These are phyloP conservation scores for Solen grandis DNA, from an alignment of 1,140 invertebrate species.

Conservation along the genomic window DNA sequence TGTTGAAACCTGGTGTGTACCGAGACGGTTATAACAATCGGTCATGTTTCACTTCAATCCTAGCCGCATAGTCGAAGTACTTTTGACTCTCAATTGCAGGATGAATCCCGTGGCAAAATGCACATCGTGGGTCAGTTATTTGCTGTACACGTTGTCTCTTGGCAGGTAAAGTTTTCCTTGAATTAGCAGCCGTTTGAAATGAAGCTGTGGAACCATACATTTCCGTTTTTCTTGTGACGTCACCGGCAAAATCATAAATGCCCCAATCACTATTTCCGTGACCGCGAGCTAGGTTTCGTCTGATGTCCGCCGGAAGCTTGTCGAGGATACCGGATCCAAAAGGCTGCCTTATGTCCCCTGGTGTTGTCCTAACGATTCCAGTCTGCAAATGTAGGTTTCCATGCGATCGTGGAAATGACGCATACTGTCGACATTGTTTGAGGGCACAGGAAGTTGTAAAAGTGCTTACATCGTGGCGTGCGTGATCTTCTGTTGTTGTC, in stretches of 20 bases:
- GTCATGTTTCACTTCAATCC: background rate
- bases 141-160: no score
- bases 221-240: background rate
- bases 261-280: background rate
- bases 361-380: background rate
- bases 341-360: background rate
- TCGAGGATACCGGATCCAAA: background rate
- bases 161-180: background rate
- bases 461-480: slow-evolving; percentile 1
- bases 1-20: background rate
- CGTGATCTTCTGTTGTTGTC: slow-evolving; percentile 14
- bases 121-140: no score
- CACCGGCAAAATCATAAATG: background rate
- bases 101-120: no score
- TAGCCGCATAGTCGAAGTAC: no score
- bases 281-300: background rate
- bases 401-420: background rate
- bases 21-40: slow-evolving; percentile 2
- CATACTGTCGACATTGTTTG: background rate
- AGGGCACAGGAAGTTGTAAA: background rate
- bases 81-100: no score
- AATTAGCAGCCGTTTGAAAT: background rate
- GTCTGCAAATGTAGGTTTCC: slow-evolving; percentile 9
- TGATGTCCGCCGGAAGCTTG: background rate
- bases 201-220: no score